Evolutionary conservation across 2,113 vertebrate genomes (phyloP), one percentile per base, ranked within the genome.

Genomic region (Dissostichus mawsoni): DNA sequence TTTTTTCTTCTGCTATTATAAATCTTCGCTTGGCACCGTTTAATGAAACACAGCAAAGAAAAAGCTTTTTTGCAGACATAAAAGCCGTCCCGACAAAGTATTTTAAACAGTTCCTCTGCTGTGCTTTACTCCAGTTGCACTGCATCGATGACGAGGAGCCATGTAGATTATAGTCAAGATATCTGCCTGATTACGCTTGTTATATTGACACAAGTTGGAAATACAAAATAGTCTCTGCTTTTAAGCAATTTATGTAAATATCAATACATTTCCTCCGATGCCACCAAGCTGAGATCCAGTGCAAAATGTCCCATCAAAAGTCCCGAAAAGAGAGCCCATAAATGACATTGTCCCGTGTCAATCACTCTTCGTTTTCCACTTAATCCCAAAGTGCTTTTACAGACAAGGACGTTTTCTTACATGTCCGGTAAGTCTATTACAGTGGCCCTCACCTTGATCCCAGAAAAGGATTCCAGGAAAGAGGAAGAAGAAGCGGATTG

Each of bases 21-120:
- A 92, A 94, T 94, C 87, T 92, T 95, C 36, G 87, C 94, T 94
- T 93, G 63, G 77, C 79, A 92, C 93, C 89, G 80, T 94, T 94
- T 92, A 94, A 93, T 95, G 94, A 96, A 87, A 94, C 95, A 96
- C 94, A 95, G 94, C 95, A 97, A 95, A 96, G 94, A 93, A 96
- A 93, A 94, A 90, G 95, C 76, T 75, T 96, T 96, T 96, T 70
- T 29, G 80, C 85, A 91, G 79, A 85, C 94, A 69, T 81, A 69
- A 48, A 87, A 89, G 74, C 83, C 44, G 94, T 94, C 95, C 95
- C 90, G 76, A 92, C 95, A 96, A 95, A 74, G 93, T 92, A 90
- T 94, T 94, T 93, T 90, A 82, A 81, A 96, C 95, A 94, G 57
- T 84, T 92, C 93, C 89, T 93, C 69, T 52, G 70, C 82, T 83